Evolutionary conservation across 2,113 vertebrate genomes (phyloP).

Genomic region (Nothoprocta pentlandii): DNA sequence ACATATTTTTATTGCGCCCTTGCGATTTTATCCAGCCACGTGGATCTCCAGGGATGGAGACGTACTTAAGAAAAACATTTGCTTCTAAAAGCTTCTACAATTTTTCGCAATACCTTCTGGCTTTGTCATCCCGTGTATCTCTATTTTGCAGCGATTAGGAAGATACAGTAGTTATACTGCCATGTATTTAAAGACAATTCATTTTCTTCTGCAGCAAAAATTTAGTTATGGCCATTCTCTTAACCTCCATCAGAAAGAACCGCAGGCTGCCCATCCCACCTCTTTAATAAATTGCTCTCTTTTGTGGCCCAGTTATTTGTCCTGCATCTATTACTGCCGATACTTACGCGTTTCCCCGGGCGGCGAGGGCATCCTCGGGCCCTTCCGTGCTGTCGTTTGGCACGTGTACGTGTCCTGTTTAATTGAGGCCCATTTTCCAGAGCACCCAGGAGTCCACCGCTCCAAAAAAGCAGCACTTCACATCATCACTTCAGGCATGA

Average conservation of each 20-base stretch:
- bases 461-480: too few species aligned
- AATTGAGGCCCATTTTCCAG: too few species aligned
- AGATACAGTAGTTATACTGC: not conserved
- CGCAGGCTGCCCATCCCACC: not conserved
- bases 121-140: not conserved
- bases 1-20: conserved; percentile 2
- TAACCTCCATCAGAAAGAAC: conserved; percentile 25
- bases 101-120: not conserved
- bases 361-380: too few species aligned
- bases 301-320: not conserved
- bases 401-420: too few species aligned
- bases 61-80: conserved; percentile 37
- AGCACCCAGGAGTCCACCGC: too few species aligned
- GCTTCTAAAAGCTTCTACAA: conserved; percentile 3
- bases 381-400: too few species aligned
- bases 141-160: conserved; percentile 4
- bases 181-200: conserved; percentile 28
- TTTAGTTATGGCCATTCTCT: conserved; percentile 14
- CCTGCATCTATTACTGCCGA: not conserved
- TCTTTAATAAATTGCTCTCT: not conserved
- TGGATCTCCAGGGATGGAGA: conserved; percentile 44
- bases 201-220: conserved; percentile 42
- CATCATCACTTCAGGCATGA: too few species aligned
- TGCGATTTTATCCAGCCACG: not conserved
- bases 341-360: too few species aligned